Evolutionary conservation across 2,888 invertebrate species (phyloP), one percentile per base, ranked within the genome.

Genomic region (Leucophora obtusa): DNA sequence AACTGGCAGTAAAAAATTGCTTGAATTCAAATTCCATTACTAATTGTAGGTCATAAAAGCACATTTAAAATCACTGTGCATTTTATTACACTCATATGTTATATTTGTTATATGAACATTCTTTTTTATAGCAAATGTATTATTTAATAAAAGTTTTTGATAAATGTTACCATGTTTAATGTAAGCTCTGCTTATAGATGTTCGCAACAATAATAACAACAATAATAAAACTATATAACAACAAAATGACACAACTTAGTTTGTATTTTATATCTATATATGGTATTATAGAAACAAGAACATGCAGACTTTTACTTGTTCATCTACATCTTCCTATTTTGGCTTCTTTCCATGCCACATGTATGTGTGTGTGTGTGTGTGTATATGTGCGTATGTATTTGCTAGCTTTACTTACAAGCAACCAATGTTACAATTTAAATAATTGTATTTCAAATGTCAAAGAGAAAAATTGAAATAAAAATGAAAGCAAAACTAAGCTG

Each of bases 91-190:
- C n/a, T 54, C 54, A 5, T 54, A 54, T 24, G 24, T 28, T 47
- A 17, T 9, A 33, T 33, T 35, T 15, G 33, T 58, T 47, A 43
- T 50, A 59, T 58, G 11, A 50, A 50, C 35, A 35, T 18, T n/a
- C 0, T 59, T 50, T 59, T 50, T 51, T 21, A 28, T 7, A 28
- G 6, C 14, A 38, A 38, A 38, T 43, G 15, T 38, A 43, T 70
- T 70, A n/a, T 70, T 60, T 21, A 53, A 53, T 53, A 70, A 60
- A 70, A 60, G 17, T 60, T 38, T 69, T 60, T 70, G 70, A 70
- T 53, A 59, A 60, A 60, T 70, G 51, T 38, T 21, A 51, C 11
- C 35, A 38, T 35, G 24, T 70, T 53, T 60, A 53, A 60, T 43
- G 38, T 53, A 60, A 60, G 17, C 50, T 60, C 59, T 59, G 58